A percentile compares a stretch with the other conserved stretches of the same genome.
Evolutionary conservation across 2,797 vertebrate species (phyloP).

Genomic region (Poecilia gillii): DNA sequence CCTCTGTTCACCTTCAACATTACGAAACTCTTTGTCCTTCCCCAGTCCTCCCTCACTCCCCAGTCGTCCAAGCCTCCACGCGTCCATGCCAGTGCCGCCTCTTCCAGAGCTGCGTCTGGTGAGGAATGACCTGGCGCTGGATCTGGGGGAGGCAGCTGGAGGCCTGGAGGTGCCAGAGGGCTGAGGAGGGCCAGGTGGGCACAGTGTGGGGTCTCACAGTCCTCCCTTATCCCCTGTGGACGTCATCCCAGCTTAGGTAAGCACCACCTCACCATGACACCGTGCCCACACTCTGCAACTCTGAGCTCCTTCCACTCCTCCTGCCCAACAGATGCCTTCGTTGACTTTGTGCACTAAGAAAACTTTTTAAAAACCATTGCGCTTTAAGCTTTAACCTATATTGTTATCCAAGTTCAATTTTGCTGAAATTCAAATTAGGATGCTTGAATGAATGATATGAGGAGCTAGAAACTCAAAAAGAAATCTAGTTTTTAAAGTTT

Average conservation of each 20-base stretch:
- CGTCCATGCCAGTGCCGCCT: slow-evolving; percentile 53
- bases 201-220: slow-evolving; percentile 66
- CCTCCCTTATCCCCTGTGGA: slow-evolving; percentile 66
- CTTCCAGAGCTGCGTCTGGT: slow-evolving; percentile 65
- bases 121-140: slow-evolving; percentile 71
- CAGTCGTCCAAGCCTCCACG: slow-evolving; percentile 25
- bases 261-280: slow-evolving; percentile 42
- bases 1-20: slow-evolving; percentile 59
- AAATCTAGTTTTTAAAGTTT: neutral
- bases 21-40: slow-evolving; percentile 26
- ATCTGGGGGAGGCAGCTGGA: slow-evolving; percentile 74
- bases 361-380: neutral
- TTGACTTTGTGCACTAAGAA: neutral
- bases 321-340: slow-evolving; percentile 4
- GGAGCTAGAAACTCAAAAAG: neutral
- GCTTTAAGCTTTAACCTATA: neutral
- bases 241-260: slow-evolving; percentile 73
- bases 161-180: slow-evolving; percentile 59
- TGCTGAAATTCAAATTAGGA: neutral
- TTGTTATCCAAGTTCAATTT: neutral
- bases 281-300: slow-evolving; percentile 12
- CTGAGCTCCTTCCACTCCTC: slow-evolving; percentile 10
- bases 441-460: neutral
- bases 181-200: slow-evolving; percentile 68
- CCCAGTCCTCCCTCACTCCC: slow-evolving; percentile 26